These are phyloP conservation scores for Salvelinus namaycush DNA, from an alignment of 2,113 vertebrate genomes.

Conservation along the genomic window DNA sequence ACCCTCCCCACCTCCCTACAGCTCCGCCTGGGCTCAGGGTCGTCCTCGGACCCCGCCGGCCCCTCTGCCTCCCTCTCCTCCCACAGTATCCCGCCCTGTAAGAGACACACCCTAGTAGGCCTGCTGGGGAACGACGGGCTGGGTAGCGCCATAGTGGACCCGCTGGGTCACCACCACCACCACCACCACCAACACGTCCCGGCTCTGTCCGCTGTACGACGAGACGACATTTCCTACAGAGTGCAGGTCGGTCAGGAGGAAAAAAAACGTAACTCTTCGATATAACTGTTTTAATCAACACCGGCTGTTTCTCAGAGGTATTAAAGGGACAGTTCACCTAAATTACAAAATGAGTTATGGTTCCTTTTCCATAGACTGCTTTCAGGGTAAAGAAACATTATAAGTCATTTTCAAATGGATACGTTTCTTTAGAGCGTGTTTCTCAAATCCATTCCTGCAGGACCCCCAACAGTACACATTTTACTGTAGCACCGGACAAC, in stretches of 20 bases:
- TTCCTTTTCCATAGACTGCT: too few species aligned
- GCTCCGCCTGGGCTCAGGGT: slow-evolving; percentile 86
- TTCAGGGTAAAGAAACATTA: too few species aligned
- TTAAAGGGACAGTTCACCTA: too few species aligned
- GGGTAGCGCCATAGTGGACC: slow-evolving; percentile 60
- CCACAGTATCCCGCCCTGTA: slow-evolving; percentile 97
- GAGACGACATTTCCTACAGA: slow-evolving; percentile 95
- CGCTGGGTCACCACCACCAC: slow-evolving; percentile 20
- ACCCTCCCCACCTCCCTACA: slow-evolving; percentile 93
- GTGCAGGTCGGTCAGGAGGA: slow-evolving; percentile 81
- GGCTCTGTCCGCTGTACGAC: slow-evolving; percentile 75
- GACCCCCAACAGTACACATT: too few species aligned
- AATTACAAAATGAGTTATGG: too few species aligned
- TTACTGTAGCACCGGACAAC: too few species aligned
- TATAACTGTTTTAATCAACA: too few species aligned
- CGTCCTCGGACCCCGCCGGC: slow-evolving; percentile 75
- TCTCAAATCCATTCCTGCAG: too few species aligned
- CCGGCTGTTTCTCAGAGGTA: too few species aligned
- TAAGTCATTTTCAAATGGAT: too few species aligned
- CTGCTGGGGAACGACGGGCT: slow-evolving; percentile 88
- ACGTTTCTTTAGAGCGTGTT: too few species aligned
- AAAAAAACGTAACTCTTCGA: not conserved
- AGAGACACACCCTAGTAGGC: slow-evolving; percentile 90
- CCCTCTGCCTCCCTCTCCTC: slow-evolving; percentile 93
- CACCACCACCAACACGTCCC: slow-evolving; percentile 74